A percentile compares a stretch with the other conserved stretches of the same genome.
phyloP scores from a whole-genome alignment of 2,888 invertebrate species.

The Myopa testacea region DNA sequence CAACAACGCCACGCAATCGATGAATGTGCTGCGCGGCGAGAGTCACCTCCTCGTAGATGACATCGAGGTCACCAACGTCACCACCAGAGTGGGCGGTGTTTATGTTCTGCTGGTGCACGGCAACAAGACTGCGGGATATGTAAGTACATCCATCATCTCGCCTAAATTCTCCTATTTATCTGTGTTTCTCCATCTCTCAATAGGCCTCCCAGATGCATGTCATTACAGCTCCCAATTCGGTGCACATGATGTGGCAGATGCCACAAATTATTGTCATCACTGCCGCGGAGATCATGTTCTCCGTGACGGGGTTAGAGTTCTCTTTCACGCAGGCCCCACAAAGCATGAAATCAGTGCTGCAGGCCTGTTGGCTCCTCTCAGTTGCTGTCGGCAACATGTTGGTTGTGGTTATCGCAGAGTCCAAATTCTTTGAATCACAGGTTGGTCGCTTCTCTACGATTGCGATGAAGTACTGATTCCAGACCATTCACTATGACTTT shows the following conservation, averaged over 20 bases:
- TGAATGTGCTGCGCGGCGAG: constrained; percentile 52
- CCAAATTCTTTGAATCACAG: constrained; percentile 62
- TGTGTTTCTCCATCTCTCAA: not conserved
- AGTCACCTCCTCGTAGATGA: constrained; percentile 52
- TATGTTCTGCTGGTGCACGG: constrained; percentile 71
- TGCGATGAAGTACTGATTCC: not conserved
- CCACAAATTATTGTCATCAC: constrained; percentile 96
- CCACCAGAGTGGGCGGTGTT: constrained; percentile 74
- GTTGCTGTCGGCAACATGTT: constrained; percentile 94
- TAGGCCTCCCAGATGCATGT: constrained; percentile 53
- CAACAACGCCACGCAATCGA: constrained; percentile 52
- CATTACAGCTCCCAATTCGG: constrained; percentile 75
- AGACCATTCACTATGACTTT: not conserved
- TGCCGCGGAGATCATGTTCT: constrained; percentile 94
- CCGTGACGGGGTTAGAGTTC: constrained; percentile 95
- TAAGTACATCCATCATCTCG: constrained; percentile 55
- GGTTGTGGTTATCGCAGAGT: constrained; percentile 76
- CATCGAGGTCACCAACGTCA: constrained; percentile 54
- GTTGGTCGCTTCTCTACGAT: constrained; percentile 43
- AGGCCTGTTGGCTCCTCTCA: constrained; percentile 92
- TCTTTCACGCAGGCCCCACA: constrained; percentile 94
- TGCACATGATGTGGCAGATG: constrained; percentile 83
- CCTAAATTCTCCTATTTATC: too few species aligned
- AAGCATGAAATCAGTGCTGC: constrained; percentile 94
- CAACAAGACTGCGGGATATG: constrained; percentile 63